Base-by-base conservation (phyloP, 2,797 vertebrate species). In the Sebastes umbrosus region DNA sequence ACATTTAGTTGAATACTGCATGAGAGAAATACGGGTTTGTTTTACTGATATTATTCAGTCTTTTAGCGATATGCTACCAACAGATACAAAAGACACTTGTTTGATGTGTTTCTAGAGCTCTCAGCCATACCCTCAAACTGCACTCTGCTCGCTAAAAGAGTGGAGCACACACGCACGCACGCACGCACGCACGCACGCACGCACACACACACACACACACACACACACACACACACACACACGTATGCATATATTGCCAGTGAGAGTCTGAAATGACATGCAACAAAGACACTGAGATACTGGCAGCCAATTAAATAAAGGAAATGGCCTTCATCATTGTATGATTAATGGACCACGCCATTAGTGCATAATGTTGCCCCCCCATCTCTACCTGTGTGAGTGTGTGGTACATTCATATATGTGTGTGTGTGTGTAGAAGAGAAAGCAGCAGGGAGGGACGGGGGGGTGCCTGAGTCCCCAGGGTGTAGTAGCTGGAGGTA, bases 291-390 rank as follows among this genome's bases (percentile, higher is more conserved):
- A 88, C 90, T 85, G 86, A 88, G 90, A 89, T 90, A 90, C 90
- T 87, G 87, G 90, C 84, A 87, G 88, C 91, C 92, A 93, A 94
- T 95, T 94, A 94, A 94, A 94, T 94, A 92, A 91, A 93, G 92
- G 92, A 93, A 94, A 94, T 93, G 91, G 93, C 93, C 93, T 93
- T 94, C 92, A 94, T 94, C 90, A 93, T 94, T 93, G 92, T 93
- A 92, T 95, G 93, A 95, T 95, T 94, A 95, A 95, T 94, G 91
- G 94, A 91, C 88, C 76, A 84, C 69, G 73, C 92, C 92, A 95
- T 96, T 95, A 95, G 91, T 84, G 83, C 77, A 84, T 92, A 84
- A 92, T 91, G 87, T 77, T 80, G 32, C 34, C 36, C 31, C 71
- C 79, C 14, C 63, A 66, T 76, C 57, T 39, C 90, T 92, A 94